Conservation (phyloP, 2,888 invertebrate species). For the Trichogramma evanescens region DNA sequence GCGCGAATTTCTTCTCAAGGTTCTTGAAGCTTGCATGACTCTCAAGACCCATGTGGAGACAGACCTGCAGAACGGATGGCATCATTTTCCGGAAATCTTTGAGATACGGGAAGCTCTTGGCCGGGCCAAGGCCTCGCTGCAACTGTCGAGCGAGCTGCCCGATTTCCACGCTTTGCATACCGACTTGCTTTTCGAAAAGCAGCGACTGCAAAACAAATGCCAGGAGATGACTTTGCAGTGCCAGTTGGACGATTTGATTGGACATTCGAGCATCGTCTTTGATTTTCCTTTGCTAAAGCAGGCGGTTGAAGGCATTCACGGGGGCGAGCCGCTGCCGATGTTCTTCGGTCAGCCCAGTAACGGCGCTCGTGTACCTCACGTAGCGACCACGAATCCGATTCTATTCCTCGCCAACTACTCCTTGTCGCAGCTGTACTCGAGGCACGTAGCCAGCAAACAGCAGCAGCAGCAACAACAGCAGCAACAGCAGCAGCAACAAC, state of each 20-base stretch:
- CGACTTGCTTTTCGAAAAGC: constrained; percentile 59
- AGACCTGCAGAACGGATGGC: constrained; percentile 63
- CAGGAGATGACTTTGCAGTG: constrained; percentile 67
- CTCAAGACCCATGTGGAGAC: constrained; percentile 70
- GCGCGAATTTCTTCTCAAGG: constrained; percentile 64
- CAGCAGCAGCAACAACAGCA: constrained; percentile 53
- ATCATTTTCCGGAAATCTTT: constrained; percentile 58
- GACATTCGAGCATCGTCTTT: constrained; percentile 60
- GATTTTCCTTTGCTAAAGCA: constrained; percentile 63
- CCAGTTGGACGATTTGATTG: constrained; percentile 64
- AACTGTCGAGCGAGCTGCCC: constrained; percentile 54
- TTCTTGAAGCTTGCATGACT: constrained; percentile 67
- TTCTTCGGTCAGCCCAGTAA: constrained; percentile 35
- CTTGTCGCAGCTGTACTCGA: constrained; percentile 65
- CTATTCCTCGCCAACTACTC: constrained; percentile 71
- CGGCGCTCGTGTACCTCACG: constrained; percentile 35
- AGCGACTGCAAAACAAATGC: constrained; percentile 60
- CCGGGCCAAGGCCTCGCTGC: constrained; percentile 56
- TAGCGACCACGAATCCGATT: constrained; percentile 60
- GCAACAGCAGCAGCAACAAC: constrained; percentile 47
- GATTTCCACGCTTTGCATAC: constrained; percentile 59
- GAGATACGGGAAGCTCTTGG: constrained; percentile 60
- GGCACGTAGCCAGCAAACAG: constrained; percentile 57
- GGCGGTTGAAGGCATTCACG: constrained; percentile 58
- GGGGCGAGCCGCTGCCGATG: constrained; percentile 50